Conservation (phyloP, 2,797 vertebrate species). For the Cyprinella venusta region DNA sequence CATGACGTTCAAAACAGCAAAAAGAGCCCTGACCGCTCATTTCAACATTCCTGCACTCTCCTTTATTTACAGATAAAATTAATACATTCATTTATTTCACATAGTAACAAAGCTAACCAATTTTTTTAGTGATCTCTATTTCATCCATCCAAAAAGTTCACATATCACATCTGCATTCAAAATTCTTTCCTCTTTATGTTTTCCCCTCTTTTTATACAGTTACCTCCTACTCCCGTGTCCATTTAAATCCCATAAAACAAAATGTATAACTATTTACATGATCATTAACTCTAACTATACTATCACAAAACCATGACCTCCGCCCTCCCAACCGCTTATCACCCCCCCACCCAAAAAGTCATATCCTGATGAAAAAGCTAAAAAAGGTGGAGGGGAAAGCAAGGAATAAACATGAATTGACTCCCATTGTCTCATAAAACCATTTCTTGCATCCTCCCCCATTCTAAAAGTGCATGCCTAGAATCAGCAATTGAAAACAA, state of each 20-base stretch:
- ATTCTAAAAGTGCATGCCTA: constrained; percentile 85
- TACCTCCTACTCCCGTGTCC: constrained; percentile 61
- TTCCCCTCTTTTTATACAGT: constrained; percentile 61
- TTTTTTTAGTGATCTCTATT: constrained; percentile 68
- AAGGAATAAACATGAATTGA: constrained; percentile 56
- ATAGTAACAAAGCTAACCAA: constrained; percentile 84
- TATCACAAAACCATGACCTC: constrained; percentile 72
- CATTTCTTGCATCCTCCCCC: constrained; percentile 72
- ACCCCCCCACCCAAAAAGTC: constrained; percentile 59
- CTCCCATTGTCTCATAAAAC: constrained; percentile 63
- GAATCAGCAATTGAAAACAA: constrained; percentile 82
- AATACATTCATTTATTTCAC: constrained; percentile 85
- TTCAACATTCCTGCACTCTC: constrained; percentile 69
- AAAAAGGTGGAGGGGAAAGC: constrained; percentile 59
- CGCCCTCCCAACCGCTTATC: constrained; percentile 59
- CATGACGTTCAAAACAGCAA: constrained; percentile 65
- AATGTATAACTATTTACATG: constrained; percentile 83
- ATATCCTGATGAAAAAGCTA: constrained; percentile 66
- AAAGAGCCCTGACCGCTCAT: constrained; percentile 73
- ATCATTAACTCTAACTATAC: constrained; percentile 73
- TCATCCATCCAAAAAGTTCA: constrained; percentile 77
- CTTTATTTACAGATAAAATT: constrained; percentile 83
- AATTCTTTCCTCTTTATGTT: constrained; percentile 62
- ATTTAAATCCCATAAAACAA: constrained; percentile 70
- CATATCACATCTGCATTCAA: constrained; percentile 73